Evolutionary conservation across 1,140 invertebrate genomes (phyloP), one percentile per base, ranked within the genome.

Genomic region (Paralvinella palmiformis): DNA sequence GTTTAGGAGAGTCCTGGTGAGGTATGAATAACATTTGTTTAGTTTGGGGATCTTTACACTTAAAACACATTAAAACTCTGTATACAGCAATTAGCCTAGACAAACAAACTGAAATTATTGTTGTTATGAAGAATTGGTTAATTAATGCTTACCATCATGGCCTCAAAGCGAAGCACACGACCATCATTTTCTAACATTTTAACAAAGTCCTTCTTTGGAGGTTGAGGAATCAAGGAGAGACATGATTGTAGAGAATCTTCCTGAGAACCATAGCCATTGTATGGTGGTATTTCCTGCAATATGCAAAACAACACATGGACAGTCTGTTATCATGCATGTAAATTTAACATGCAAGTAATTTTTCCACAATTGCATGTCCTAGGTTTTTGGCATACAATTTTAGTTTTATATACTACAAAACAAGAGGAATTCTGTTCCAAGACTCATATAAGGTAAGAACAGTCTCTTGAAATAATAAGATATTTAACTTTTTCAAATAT

Each of bases 221-320:
- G 81, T 72, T 88, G 87, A 3, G 88, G 86, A 15, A 87, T 76
- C 22, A 91, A 79, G 0, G 85, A 84, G 64, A 86, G 79, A 72
- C 87, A 89, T 6, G 85, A 87, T 67, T 86, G 84, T 41, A 89
- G 71, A 0, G 88, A 87, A 79, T 91, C 89, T 72, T 91, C 90
- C 67, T 90, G 87, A 0, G 85, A 86, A 4, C 92, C 92, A 79
- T 87, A 92, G 4, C 91, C 91, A 73, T 93, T 94, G 83, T 91
- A 93, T 1, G 91, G 91, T 13, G 92, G 91, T 63, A 82, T 79
- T 72, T 82, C 79, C 80, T 81, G 67, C n/a, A 5, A n/a, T n/a
- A 22, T 22, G 4, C 24, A 52, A 52, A n/a, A n/a, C n/a, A n/a
- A n/a, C n/a, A n/a, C n/a, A n/a, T n/a, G n/a, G n/a, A n/a, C n/a